These are phyloP conservation scores for Vidua macroura DNA, from an alignment of 2,113 vertebrate genomes.

Conservation along the genomic window DNA sequence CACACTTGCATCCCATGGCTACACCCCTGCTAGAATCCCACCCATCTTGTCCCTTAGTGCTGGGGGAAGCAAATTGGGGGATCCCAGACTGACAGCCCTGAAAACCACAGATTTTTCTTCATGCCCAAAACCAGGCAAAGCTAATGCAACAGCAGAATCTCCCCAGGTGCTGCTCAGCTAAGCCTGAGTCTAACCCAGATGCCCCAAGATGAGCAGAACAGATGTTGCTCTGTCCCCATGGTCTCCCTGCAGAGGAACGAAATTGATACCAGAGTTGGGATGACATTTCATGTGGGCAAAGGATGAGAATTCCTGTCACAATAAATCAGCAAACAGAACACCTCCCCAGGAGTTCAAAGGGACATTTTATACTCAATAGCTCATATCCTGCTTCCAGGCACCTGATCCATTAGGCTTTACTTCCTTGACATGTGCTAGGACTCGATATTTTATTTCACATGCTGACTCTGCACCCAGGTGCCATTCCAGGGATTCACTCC, in stretches of 20 bases:
- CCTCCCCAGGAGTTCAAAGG: background rate
- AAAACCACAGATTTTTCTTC: background rate
- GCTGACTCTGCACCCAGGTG: background rate
- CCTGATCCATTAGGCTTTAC: background rate
- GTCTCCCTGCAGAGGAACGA: background rate
- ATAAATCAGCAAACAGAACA: background rate
- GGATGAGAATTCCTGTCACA: background rate
- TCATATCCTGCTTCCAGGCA: constrained; percentile 17
- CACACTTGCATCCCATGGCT: background rate
- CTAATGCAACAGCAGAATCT: background rate
- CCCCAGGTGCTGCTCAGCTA: background rate
- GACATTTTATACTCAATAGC: background rate
- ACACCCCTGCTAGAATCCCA: background rate
- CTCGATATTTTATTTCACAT: background rate
- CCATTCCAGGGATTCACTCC: rapidly evolving
- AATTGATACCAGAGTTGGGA: background rate
- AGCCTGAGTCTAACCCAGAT: background rate
- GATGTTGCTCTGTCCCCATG: background rate
- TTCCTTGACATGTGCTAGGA: background rate
- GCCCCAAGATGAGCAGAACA: background rate
- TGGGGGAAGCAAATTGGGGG: background rate
- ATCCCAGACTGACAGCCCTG: background rate
- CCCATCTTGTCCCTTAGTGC: background rate
- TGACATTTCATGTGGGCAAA: background rate
- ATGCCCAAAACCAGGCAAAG: background rate